Percentiles rank a stretch among this genome's conserved stretches.
Conservation (phyloP, 2,113 vertebrate species). For the Nanorana parkeri region DNA sequence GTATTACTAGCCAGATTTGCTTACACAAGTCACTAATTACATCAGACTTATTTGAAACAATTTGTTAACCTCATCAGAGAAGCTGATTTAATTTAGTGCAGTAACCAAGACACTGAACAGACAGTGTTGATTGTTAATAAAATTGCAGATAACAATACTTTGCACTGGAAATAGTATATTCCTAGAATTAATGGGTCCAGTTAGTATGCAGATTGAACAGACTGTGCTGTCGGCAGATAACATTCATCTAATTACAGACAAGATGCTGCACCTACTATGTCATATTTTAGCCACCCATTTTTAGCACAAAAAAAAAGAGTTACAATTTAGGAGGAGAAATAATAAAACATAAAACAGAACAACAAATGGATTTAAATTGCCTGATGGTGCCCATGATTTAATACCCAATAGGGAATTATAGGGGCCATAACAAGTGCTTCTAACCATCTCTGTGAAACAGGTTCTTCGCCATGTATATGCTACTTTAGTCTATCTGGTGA, state of each 20-base stretch:
- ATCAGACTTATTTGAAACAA: conserved; percentile 6
- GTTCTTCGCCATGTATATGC: too few relatives aligned
- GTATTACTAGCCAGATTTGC: not conserved
- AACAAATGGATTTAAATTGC: too few relatives aligned
- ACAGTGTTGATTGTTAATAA: conserved; percentile 13
- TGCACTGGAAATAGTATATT: not conserved
- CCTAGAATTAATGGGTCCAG: conserved; percentile 1
- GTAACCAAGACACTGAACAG: not conserved
- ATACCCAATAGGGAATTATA: too few relatives aligned
- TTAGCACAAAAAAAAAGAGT: too few relatives aligned
- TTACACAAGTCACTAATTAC: conserved; percentile 10
- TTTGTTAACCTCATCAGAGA: conserved; percentile 9
- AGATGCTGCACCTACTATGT: not conserved
- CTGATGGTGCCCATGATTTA: too few relatives aligned
- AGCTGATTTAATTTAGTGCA: not conserved
- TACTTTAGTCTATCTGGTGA: too few relatives aligned
- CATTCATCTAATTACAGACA: not conserved
- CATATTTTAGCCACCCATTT: not conserved
- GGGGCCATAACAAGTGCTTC: too few relatives aligned
- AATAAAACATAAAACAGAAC: too few relatives aligned
- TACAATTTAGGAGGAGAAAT: too few relatives aligned
- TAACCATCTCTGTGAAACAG: too few relatives aligned
- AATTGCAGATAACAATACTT: conserved; percentile 13
- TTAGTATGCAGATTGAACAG: conserved; percentile 6
- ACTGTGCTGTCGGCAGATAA: not conserved